phyloP scores from a whole-genome alignment of 2,888 invertebrate genomes.

The Cordilura impudica region DNA sequence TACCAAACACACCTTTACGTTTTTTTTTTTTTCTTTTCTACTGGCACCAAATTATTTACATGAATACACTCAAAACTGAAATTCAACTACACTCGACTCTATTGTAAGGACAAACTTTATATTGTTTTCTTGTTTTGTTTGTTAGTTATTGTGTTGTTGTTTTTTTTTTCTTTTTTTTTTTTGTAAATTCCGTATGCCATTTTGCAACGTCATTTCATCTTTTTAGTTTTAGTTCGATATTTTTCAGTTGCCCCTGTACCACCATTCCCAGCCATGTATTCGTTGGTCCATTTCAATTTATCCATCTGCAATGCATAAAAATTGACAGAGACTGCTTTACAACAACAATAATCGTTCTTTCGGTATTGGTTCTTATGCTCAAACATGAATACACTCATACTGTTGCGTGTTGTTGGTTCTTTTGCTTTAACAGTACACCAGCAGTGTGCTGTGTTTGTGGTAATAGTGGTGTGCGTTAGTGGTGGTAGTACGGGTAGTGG shows the following conservation, averaged over 20 bases:
- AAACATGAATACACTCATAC: too few relatives aligned
- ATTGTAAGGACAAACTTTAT: conserved; percentile 14
- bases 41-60: background rate
- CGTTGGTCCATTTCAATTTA: background rate
- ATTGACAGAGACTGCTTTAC: conserved; percentile 30
- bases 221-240: conserved; percentile 20
- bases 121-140: background rate
- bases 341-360: conserved; percentile 18
- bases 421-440: conserved; percentile 26
- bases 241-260: background rate
- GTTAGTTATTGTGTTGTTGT: background rate
- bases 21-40: background rate
- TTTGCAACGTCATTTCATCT: conserved; percentile 51
- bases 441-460: conserved; percentile 10
- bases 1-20: conserved; percentile 6
- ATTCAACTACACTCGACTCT: background rate
- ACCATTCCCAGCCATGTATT: too few relatives aligned
- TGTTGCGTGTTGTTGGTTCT: conserved; percentile 7
- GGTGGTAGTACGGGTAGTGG: conserved; percentile 25
- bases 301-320: conserved; percentile 52
- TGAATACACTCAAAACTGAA: background rate
- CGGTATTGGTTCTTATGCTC: background rate
- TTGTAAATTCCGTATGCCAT: conserved; percentile 35
- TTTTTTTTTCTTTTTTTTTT: background rate
- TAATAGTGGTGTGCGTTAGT: conserved; percentile 34